phyloP scores from a whole-genome alignment of 2,888 invertebrate species.

The Capitulum mitella region DNA sequence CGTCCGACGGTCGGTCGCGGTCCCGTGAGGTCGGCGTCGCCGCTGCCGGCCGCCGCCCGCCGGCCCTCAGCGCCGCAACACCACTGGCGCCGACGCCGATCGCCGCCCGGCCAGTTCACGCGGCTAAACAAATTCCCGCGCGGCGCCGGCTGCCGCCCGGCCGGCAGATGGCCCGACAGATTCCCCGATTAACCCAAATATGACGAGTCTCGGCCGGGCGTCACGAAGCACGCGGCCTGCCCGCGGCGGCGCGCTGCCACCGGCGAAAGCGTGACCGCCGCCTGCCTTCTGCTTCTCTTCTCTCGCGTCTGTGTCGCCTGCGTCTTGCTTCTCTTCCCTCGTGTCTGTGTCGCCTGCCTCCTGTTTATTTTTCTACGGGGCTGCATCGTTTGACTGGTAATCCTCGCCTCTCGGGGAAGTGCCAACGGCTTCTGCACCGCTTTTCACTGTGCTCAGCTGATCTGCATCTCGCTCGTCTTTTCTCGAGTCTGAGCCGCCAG shows the following conservation, averaged over 20 bases:
- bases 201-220: background rate
- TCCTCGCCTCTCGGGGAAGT: too few species aligned
- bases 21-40: too few species aligned
- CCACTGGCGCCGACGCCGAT: background rate
- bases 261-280: background rate
- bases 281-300: background rate
- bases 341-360: background rate
- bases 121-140: background rate
- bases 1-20: too few species aligned
- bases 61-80: background rate
- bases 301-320: background rate
- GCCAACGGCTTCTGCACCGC: too few species aligned
- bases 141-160: background rate
- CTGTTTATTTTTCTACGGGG: too few species aligned
- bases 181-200: background rate
- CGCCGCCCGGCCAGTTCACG: background rate
- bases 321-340: background rate
- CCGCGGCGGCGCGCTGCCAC: background rate
- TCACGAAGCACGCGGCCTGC: background rate
- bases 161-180: background rate
- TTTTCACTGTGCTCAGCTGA: too few species aligned
- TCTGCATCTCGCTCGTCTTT: too few species aligned
- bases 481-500: background rate
- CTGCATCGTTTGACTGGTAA: too few species aligned
- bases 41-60: too few species aligned